Percentiles rank a stretch among this genome's conserved stretches.
These are phyloP conservation scores for Ornithoptera alexandrae DNA, from an alignment of 2,888 invertebrate genomes.

Conservation along the genomic window DNA sequence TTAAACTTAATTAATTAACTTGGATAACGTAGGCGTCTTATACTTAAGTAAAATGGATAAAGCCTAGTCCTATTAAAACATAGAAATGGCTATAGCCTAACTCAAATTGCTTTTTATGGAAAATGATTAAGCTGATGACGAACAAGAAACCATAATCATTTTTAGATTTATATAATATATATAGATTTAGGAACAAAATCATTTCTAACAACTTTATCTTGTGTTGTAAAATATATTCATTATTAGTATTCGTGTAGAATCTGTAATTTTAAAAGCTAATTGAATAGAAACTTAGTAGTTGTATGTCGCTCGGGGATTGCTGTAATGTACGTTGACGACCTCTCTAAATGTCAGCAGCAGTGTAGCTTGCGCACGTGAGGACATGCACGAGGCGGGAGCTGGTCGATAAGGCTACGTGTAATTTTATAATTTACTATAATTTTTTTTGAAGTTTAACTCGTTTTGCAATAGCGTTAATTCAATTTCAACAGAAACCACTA, in stretches of 20 bases:
- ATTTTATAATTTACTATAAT: neutral
- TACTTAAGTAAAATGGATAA: neutral
- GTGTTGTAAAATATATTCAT: no score
- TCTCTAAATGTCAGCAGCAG: constrained; percentile 36
- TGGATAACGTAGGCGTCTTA: constrained; percentile 7
- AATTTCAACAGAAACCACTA: no score
- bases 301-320: neutral
- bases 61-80: no score
- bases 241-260: neutral
- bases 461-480: no score
- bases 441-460: neutral
- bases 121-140: no score
- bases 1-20: constrained; percentile 12
- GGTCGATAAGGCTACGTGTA: neutral
- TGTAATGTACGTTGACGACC: constrained; percentile 31
- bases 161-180: no score
- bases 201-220: no score
- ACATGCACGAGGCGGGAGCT: neutral
- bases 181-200: no score
- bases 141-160: no score
- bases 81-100: no score
- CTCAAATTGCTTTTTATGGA: no score
- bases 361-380: constrained; percentile 25
- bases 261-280: neutral
- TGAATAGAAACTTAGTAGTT: neutral